Percentiles rank a stretch among this genome's conserved stretches.
These are phyloP conservation scores for Nebria salina DNA, from an alignment of 2,888 invertebrate genomes.

Conservation along the genomic window DNA sequence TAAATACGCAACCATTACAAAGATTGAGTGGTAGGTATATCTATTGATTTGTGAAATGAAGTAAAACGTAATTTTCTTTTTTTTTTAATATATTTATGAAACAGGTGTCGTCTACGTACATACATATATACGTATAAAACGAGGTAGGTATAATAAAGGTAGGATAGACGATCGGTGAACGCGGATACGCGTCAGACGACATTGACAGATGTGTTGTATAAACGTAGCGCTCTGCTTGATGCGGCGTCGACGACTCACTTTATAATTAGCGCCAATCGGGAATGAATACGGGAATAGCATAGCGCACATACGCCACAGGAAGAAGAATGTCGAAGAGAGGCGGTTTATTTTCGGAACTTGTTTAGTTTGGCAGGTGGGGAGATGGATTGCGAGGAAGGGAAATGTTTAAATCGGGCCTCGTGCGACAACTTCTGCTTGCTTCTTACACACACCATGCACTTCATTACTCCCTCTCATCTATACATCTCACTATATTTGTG, in stretches of 20 bases:
- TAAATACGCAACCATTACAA: no score
- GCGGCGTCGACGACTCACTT: slow-evolving; percentile 5
- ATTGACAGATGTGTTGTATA: slow-evolving; percentile 35
- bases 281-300: background rate
- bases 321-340: slow-evolving; percentile 13
- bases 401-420: slow-evolving; percentile 34
- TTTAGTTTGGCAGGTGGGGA: slow-evolving; percentile 46
- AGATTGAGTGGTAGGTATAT: no score
- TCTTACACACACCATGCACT: slow-evolving; percentile 4
- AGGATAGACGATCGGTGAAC: background rate
- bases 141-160: background rate
- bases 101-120: no score
- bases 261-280: slow-evolving; percentile 41
- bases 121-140: background rate
- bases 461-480: slow-evolving; percentile 33
- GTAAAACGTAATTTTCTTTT: background rate
- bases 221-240: background rate
- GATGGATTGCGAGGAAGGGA: slow-evolving; percentile 45
- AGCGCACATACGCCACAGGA: slow-evolving; percentile 8
- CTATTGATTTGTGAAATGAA: background rate
- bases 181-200: slow-evolving; percentile 39
- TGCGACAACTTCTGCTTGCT: slow-evolving; percentile 13
- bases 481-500: slow-evolving; percentile 1
- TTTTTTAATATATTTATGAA: no score
- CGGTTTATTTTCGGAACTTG: slow-evolving; percentile 40